Percentiles rank a stretch among this genome's conserved stretches.
phyloP scores from a whole-genome alignment of 2,113 vertebrate species.

The Microtus ochrogaster region DNA sequence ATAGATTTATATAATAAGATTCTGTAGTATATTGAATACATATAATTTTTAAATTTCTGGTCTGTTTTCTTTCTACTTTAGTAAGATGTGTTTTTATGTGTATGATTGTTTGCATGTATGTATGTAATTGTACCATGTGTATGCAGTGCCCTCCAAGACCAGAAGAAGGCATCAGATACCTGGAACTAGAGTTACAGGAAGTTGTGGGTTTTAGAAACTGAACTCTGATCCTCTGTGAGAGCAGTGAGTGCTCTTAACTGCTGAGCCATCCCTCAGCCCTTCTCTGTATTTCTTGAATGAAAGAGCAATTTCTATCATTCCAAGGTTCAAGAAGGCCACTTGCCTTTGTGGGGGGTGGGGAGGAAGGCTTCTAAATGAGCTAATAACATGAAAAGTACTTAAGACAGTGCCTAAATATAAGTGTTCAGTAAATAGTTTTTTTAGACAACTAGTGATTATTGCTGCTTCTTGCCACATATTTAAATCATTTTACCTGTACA shows the following conservation, averaged over 20 bases:
- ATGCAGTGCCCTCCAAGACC: background rate
- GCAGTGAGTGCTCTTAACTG: background rate
- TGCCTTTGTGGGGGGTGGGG: background rate
- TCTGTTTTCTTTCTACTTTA: background rate
- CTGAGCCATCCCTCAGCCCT: background rate
- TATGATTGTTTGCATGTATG: background rate
- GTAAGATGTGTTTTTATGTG: background rate
- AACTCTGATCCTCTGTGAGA: background rate
- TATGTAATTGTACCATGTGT: background rate
- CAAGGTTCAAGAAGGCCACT: background rate
- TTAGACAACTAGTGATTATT: background rate
- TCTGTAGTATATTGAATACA: background rate
- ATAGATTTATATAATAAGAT: background rate
- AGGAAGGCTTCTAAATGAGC: conserved; percentile 16
- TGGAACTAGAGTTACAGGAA: background rate
- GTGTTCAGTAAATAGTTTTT: background rate
- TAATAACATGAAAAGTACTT: background rate
- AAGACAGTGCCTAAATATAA: background rate
- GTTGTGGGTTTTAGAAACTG: background rate
- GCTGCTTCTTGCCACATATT: background rate
- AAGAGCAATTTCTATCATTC: background rate
- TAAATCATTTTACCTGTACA: background rate
- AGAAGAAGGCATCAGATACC: background rate
- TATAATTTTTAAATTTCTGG: background rate
- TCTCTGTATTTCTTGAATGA: conserved; percentile 30